A percentile compares a stretch with the other conserved stretches of the same genome.
Evolutionary conservation across 1,140 invertebrate species (phyloP).

Genomic region (Drosophila bocqueti): DNA sequence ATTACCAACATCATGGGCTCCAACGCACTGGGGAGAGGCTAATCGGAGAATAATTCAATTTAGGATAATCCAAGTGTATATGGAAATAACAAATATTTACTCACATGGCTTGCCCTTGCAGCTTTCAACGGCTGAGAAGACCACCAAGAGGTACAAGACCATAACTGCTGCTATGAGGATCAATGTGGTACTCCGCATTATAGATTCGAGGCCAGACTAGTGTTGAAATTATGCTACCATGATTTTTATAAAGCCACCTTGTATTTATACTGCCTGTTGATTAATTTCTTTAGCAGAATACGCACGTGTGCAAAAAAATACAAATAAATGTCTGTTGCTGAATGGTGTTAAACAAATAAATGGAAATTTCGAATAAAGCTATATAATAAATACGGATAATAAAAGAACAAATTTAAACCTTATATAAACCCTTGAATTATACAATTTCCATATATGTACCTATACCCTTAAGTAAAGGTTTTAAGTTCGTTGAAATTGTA

Average conservation of each 20-base stretch:
- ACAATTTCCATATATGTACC: background rate
- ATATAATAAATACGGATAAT: background rate
- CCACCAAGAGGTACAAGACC: constrained; percentile 2
- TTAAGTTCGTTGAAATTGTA: background rate
- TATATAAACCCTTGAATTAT: background rate
- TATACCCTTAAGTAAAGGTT: background rate
- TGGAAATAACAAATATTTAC: background rate
- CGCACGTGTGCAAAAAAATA: background rate
- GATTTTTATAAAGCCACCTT: constrained; percentile 21
- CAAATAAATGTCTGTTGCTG: background rate
- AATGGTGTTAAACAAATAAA: constrained; percentile 5
- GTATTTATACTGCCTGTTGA: background rate
- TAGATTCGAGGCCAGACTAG: background rate
- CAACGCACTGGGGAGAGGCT: constrained; percentile 18
- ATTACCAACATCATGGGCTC: constrained; percentile 13
- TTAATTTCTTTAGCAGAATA: background rate
- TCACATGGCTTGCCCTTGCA: constrained; percentile 33
- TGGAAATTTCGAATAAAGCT: background rate
- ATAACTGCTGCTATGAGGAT: constrained; percentile 3
- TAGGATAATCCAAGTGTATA: background rate
- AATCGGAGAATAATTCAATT: background rate
- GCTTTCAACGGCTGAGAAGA: background rate
- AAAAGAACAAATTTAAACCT: background rate
- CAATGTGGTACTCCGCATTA: constrained; percentile 24
- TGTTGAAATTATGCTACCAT: constrained; percentile 2